Base-by-base conservation (phyloP, 2,113 vertebrate genomes). In the Ciconia maguari region DNA sequence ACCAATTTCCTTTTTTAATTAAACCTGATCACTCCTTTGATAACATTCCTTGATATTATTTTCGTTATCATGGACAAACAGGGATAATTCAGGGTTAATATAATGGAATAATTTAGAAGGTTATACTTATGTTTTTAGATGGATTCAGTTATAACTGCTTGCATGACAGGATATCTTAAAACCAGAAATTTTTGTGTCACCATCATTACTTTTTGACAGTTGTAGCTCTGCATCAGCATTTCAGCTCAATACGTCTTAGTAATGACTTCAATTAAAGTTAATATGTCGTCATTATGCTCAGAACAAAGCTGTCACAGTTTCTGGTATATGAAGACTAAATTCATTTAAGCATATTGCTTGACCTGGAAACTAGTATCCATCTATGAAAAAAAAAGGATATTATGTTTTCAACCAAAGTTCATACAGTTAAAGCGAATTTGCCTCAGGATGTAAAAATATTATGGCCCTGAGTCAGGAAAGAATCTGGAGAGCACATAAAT, bases 241-340 rank as follows among this genome's bases (percentile, higher is more conserved):
- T 78, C 34, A 48, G 36, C 34, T 96, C 64, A 90, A 91, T 76
- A 57, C 17, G 71, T 93, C 54, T 83, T 66, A 86, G 48, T 65
- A 49, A 86, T 91, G n/a, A 76, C 65, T 89, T 97, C 69, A 96
- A 49, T 95, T 97, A 96, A 93, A 95, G 65, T 78, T 64, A 84
- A 38, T 77, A 42, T 68, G 30, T 44, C 41, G 36, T 94, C 85
- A 91, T 94, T 96, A 96, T 88, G 29, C 54, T 91, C 79, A 85
- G 44, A 95, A 80, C 19, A 83, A 54, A 95, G 57, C 7, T 54
- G 34, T 44, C 65, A 61, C n/a, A 65, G 22, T 94, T 93, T 82
- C 49, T 60, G 49, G 10, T 51, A 70, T 79, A 86, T 19, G 20
- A 57, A 70, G 36, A 51, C 7, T 41, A 44, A 94, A 81, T 57